Percentiles rank a stretch among this genome's conserved stretches.
These are phyloP conservation scores for Andrena haemorrhoa DNA, from an alignment of 2,888 invertebrate genomes.

Conservation along the genomic window DNA sequence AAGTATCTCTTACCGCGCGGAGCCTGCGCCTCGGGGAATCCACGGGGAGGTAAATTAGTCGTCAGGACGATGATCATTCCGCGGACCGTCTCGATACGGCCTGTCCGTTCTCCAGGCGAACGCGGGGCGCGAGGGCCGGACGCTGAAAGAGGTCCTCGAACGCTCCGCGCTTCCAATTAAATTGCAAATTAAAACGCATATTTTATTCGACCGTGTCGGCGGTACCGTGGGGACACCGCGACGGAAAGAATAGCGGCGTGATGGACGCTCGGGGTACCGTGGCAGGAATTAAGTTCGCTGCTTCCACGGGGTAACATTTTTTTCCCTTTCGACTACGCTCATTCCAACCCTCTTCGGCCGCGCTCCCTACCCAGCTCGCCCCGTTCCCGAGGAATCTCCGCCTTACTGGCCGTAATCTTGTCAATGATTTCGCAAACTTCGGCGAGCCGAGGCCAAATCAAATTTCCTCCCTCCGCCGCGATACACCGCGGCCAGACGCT, in stretches of 20 bases:
- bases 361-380: constrained; percentile 5
- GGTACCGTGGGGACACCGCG: constrained; percentile 49
- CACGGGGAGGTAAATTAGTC: constrained; percentile 49
- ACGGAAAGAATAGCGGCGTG: constrained; percentile 36
- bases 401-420: constrained; percentile 60
- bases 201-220: constrained; percentile 71
- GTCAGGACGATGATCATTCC: constrained; percentile 32
- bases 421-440: constrained; percentile 70
- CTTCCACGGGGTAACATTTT: constrained; percentile 44
- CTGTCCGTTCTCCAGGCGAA: constrained; percentile 21
- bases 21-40: constrained; percentile 19
- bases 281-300: constrained; percentile 64
- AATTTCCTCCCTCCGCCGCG: constrained; percentile 57
- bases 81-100: constrained; percentile 11
- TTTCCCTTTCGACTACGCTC: constrained; percentile 19
- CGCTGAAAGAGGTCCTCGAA: constrained; percentile 1
- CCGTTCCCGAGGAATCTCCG: constrained; percentile 20
- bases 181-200: constrained; percentile 79
- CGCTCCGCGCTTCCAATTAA: constrained; percentile 73
- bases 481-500: constrained; percentile 25
- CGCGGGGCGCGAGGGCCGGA: neutral
- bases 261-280: constrained; percentile 30
- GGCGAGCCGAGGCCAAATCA: constrained; percentile 60
- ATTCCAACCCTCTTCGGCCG: constrained; percentile 7
- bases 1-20: neutral